These are phyloP conservation scores for Anagyrus pseudococci DNA, from an alignment of 2,888 invertebrate genomes.

Conservation along the genomic window DNA sequence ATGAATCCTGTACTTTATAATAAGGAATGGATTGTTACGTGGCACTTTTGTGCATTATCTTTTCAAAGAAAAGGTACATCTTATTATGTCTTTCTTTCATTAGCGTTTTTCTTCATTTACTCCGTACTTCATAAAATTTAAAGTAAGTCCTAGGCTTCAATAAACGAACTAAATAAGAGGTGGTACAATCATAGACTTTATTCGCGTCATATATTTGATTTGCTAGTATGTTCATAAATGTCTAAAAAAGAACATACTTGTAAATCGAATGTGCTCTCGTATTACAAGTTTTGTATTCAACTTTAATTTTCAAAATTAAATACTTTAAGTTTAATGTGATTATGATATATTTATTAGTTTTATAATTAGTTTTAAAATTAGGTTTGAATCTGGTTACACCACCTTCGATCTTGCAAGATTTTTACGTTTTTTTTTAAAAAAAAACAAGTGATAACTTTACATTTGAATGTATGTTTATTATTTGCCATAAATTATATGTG, in stretches of 20 bases:
- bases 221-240: not conserved
- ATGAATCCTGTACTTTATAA: slow-evolving; percentile 48
- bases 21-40: slow-evolving; percentile 37
- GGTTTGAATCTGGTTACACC: slow-evolving; percentile 24
- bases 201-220: not conserved
- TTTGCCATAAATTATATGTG: slow-evolving; percentile 17
- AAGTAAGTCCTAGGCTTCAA: not conserved
- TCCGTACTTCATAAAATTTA: too few relatives aligned
- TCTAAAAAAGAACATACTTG: not conserved
- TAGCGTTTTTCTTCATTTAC: too few relatives aligned
- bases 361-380: slow-evolving; percentile 6
- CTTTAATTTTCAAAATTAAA: slow-evolving; percentile 10
- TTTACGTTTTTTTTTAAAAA: slow-evolving; percentile 23
- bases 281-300: not conserved
- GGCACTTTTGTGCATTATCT: slow-evolving; percentile 12
- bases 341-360: slow-evolving; percentile 7
- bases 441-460: not conserved
- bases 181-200: not conserved
- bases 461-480: slow-evolving; percentile 11
- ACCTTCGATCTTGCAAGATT: slow-evolving; percentile 19
- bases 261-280: not conserved
- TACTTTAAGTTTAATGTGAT: slow-evolving; percentile 1
- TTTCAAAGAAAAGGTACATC: slow-evolving; percentile 35
- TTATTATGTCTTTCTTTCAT: slow-evolving; percentile 28
- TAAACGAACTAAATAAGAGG: not conserved